Conservation (phyloP, 2,113 vertebrate genomes). For the Cygnus atratus region DNA sequence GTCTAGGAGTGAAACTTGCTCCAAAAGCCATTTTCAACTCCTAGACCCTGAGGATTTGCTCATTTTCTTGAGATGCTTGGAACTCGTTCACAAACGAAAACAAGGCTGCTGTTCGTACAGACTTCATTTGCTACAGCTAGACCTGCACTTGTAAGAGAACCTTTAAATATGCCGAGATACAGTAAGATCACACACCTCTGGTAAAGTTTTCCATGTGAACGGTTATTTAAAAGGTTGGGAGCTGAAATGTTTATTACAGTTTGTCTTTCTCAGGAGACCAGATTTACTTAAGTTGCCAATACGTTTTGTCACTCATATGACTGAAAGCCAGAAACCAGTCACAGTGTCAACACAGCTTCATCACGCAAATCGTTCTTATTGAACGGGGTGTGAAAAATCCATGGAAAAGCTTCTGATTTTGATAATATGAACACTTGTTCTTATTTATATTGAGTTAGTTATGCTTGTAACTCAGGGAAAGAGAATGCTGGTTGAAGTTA, state of each 20-base stretch:
- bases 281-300: neutral
- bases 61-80: neutral
- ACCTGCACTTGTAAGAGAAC: neutral
- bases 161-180: neutral
- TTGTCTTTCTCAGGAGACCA: neutral
- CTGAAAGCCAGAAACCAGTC: neutral
- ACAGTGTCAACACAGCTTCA: neutral
- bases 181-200: neutral
- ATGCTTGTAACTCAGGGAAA: neutral
- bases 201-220: neutral
- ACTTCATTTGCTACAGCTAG: neutral
- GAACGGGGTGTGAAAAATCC: neutral
- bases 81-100: neutral
- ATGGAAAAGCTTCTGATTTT: neutral
- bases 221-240: neutral
- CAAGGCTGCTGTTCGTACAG: neutral
- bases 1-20: neutral
- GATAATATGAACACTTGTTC: neutral
- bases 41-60: neutral
- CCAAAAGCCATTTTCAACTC: neutral
- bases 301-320: neutral
- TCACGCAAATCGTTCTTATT: neutral
- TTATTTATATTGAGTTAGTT: neutral
- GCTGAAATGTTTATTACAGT: neutral
- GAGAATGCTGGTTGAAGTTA: neutral